A percentile compares a stretch with the other conserved stretches of the same genome.
Conservation (phyloP, 2,888 invertebrate species). For the Perdita meconis region DNA sequence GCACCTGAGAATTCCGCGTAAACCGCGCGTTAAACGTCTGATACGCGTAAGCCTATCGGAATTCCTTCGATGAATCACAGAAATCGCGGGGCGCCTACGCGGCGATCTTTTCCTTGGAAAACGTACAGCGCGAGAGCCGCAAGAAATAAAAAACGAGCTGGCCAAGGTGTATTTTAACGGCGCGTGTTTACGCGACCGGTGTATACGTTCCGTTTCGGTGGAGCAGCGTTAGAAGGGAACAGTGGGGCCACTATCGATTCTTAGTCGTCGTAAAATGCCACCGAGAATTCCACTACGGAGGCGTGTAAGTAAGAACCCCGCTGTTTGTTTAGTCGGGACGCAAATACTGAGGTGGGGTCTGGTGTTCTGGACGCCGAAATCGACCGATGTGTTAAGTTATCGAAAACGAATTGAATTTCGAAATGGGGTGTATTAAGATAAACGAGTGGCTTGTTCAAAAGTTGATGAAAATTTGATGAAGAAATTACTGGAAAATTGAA, state of each 20-base stretch:
- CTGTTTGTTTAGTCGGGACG: constrained; percentile 49
- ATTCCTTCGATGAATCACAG: constrained; percentile 77
- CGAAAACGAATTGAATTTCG: not conserved
- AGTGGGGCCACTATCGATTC: constrained; percentile 54
- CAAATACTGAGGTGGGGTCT: constrained; percentile 19
- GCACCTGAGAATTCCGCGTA: constrained; percentile 54
- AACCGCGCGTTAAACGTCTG: constrained; percentile 50
- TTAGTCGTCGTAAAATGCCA: constrained; percentile 54
- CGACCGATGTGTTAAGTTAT: not conserved
- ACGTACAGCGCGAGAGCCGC: not conserved
- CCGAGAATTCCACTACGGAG: constrained; percentile 31
- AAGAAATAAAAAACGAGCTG: constrained; percentile 21
- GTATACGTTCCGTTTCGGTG: constrained; percentile 28
- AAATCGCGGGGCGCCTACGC: constrained; percentile 51
- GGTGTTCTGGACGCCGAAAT: constrained; percentile 5
- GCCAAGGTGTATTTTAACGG: constrained; percentile 12
- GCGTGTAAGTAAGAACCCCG: constrained; percentile 21
- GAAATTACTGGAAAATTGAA: too few species aligned
- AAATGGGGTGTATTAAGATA: too few species aligned
- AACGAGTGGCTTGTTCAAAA: too few species aligned
- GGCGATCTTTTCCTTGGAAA: constrained; percentile 29
- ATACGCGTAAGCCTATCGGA: constrained; percentile 71
- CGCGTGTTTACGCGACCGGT: constrained; percentile 36
- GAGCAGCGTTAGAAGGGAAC: constrained; percentile 30
- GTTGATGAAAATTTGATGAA: too few species aligned